Evolutionary conservation across 2,888 invertebrate genomes (phyloP).

Genomic region (Odontocolon sp.): DNA sequence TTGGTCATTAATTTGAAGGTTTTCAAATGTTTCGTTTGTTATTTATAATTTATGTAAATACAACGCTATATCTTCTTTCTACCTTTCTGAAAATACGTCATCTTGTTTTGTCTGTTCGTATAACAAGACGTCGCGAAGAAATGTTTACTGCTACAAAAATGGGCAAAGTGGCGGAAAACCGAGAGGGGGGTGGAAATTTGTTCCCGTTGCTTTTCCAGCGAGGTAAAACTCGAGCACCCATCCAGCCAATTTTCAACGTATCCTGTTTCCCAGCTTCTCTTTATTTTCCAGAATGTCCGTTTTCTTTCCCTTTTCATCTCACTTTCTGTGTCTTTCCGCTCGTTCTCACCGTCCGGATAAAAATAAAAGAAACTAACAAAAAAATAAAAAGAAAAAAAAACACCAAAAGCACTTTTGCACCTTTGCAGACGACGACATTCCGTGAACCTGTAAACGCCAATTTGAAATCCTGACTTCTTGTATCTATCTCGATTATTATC

Average conservation of each 20-base stretch:
- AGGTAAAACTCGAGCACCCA: conserved; percentile 17
- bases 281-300: not conserved
- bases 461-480: too few relatives aligned
- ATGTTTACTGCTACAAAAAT: too few relatives aligned
- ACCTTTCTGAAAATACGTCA: too few relatives aligned
- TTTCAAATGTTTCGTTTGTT: too few relatives aligned
- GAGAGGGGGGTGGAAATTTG: not conserved
- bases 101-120: too few relatives aligned
- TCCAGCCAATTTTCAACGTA: conserved; percentile 21
- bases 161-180: too few relatives aligned
- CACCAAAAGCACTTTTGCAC: not conserved
- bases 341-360: conserved; percentile 2
- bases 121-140: too few relatives aligned
- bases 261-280: conserved; percentile 18
- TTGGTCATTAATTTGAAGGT: too few relatives aligned
- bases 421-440: not conserved
- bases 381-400: not conserved
- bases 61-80: too few relatives aligned
- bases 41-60: too few relatives aligned
- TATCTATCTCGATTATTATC: too few relatives aligned
- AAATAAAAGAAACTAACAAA: not conserved
- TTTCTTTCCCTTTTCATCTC: not conserved
- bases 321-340: not conserved
- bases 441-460: too few relatives aligned
- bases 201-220: not conserved